Evolutionary conservation across 2,888 invertebrate species (phyloP).

Genomic region (Plutella xylostella): DNA sequence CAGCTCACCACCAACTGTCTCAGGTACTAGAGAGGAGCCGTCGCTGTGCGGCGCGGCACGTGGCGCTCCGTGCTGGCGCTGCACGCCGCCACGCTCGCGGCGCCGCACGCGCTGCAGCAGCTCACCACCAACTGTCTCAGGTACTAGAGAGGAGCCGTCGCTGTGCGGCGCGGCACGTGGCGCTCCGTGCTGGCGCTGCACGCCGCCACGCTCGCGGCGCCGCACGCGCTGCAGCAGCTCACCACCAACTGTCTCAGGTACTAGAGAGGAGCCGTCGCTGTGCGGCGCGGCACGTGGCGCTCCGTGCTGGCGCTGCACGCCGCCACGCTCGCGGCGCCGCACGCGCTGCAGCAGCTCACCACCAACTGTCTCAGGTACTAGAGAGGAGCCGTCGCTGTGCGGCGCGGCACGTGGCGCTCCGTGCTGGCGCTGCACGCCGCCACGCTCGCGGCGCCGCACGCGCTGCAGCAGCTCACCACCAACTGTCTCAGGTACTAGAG

Average conservation of each 20-base stretch:
- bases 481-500: constrained; percentile 76
- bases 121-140: constrained; percentile 74
- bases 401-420: constrained; percentile 83
- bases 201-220: constrained; percentile 33
- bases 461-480: constrained; percentile 64
- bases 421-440: constrained; percentile 61
- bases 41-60: constrained; percentile 83
- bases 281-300: constrained; percentile 83
- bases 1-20: constrained; percentile 73
- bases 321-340: constrained; percentile 34
- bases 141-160: constrained; percentile 77
- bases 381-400: constrained; percentile 79
- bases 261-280: constrained; percentile 80
- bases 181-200: constrained; percentile 72
- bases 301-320: constrained; percentile 68
- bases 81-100: constrained; percentile 32
- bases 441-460: constrained; percentile 40
- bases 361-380: constrained; percentile 75
- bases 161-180: constrained; percentile 84
- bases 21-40: constrained; percentile 78
- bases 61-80: constrained; percentile 75
- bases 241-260: constrained; percentile 74
- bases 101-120: constrained; percentile 54
- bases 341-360: constrained; percentile 62
- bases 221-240: constrained; percentile 60